Base-by-base conservation (phyloP, 2,888 invertebrate species). In the Protodeltote pygarga region DNA sequence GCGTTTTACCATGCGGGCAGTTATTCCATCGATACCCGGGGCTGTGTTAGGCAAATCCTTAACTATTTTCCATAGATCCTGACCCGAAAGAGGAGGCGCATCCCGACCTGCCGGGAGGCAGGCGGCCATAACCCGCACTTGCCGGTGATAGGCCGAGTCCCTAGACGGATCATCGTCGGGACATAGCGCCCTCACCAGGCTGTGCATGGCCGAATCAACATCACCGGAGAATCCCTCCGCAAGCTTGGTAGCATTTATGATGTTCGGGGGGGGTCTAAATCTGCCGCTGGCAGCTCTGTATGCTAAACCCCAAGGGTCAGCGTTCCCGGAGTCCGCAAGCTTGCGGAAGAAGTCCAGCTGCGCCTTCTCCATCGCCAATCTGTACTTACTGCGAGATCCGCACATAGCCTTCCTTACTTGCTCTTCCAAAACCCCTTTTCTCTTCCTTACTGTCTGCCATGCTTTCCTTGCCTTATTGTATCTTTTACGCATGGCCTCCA, bases 21-120 rank as follows among this genome's bases (percentile, higher is more conserved):
- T 59, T 0, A 76, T 27, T 0, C 76, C 73, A 6, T 78, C 73
- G 3, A 64, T 31, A 0, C 77, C 78, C 9, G 72, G 71, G 0
- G 73, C 62, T 3, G 66, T 77, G 48, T 70, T 69, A 0, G 71
- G 71, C 0, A 75, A 33, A 0, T 11, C 8, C 39, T 6, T 41
- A 1, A 76, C 33, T 20, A 73, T 65, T 0, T 3, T 11, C 0
- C 8, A 45, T 8, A 73, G 2, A 0, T 9, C 38, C n/a, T 24
- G 44, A 0, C 3, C 0, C 0, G 29, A 38, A 0, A 40, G 59
- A 8, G 64, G 45, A 1, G 31, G 38, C 29, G 57, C 51, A 17
- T 58, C 62, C 1, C 13, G 5, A 0, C 71, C 68, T 0, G 51
- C 16, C 0, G 71, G 71, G 0, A 33, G 5, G 16, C 50, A 48